Evolutionary conservation across 2,888 invertebrate species (phyloP), one percentile per base, ranked within the genome.

Genomic region (Phaedon cochleariae): DNA sequence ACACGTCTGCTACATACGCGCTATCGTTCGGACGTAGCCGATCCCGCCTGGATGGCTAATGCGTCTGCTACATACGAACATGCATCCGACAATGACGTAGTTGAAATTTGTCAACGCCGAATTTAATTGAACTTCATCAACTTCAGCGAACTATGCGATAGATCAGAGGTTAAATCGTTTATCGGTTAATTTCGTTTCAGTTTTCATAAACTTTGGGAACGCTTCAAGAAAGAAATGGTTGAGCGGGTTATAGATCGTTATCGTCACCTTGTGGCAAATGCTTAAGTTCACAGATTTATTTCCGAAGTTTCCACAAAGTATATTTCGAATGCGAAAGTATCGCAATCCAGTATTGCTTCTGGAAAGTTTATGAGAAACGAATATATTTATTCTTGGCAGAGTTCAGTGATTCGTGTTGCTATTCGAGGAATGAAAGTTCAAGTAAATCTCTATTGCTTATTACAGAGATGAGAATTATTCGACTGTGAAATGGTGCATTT

Each of bases 221-320:
- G 53, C 60, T 67, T 58, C 21, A 59, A 59, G 55, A 58, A 49
- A 59, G 58, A 61, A 64, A 67, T 64, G 58, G 62, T 63, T 37
- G 55, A 46, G 51, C 52, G 59, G 34, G 62, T 17, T 77, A 74
- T 76, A 75, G 77, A 79, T 80, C 77, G 76, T 79, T 80, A 78
- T 77, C 76, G 78, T 78, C 78, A 76, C 74, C 75, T 75, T 71
- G 70, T 71, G 76, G 77, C 73, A 72, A 75, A 75, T 69, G 65
- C 66, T 64, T 59, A 68, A 73, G 69, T 70, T 73, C 41, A 62
- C 63, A 69, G 75, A 76, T 77, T 77, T 77, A 77, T 79, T 71
- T 70, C 74, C 70, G 73, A 78, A 79, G 72, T 79, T 79, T 70
- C 51, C 60, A 67, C 41, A n/a, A 41, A 67, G 72, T 77, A 77